These are phyloP conservation scores for Drosophila borborema DNA, from an alignment of 2,888 invertebrate species.

Conservation along the genomic window DNA sequence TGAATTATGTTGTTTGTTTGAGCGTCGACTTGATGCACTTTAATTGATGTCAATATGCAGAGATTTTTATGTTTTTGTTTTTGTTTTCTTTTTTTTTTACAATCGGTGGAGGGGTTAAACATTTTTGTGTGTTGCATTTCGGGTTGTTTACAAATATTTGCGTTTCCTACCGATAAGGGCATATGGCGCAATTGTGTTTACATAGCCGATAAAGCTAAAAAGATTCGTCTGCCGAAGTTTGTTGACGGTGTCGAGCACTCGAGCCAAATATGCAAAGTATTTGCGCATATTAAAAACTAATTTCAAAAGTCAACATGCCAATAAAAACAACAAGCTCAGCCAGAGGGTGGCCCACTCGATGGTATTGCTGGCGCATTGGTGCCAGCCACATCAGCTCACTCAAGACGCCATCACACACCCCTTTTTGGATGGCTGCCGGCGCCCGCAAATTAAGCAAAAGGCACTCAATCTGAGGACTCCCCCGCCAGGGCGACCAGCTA, in stretches of 20 bases:
- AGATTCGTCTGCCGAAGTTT: conserved; percentile 27
- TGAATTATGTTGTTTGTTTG: conserved; percentile 81
- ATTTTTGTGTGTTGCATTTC: conserved; percentile 59
- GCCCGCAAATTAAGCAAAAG: conserved; percentile 76
- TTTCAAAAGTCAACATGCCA: conserved; percentile 85
- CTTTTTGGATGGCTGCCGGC: conserved; percentile 64
- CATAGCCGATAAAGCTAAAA: conserved; percentile 21
- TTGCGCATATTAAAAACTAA: conserved; percentile 85
- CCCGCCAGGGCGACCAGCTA: conserved; percentile 48
- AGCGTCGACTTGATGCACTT: conserved; percentile 82
- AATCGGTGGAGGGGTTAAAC: conserved; percentile 22
- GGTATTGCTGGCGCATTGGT: too few relatives aligned
- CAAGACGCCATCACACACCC: conserved; percentile 58
- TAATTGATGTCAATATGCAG: conserved; percentile 83
- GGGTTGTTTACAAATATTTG: conserved; percentile 78
- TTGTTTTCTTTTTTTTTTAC: neutral
- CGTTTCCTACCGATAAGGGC: conserved; percentile 57
- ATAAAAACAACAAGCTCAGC: conserved; percentile 75
- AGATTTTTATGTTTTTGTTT: conserved; percentile 47
- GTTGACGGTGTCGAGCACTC: conserved; percentile 32
- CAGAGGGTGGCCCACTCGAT: conserved; percentile 39
- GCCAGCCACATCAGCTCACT: conserved; percentile 8
- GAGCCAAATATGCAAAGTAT: conserved; percentile 79
- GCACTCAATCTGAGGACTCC: conserved; percentile 63
- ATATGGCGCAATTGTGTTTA: conserved; percentile 63